These are phyloP conservation scores for Rapana venosa DNA, from an alignment of 2,888 invertebrate species.

Conservation along the genomic window DNA sequence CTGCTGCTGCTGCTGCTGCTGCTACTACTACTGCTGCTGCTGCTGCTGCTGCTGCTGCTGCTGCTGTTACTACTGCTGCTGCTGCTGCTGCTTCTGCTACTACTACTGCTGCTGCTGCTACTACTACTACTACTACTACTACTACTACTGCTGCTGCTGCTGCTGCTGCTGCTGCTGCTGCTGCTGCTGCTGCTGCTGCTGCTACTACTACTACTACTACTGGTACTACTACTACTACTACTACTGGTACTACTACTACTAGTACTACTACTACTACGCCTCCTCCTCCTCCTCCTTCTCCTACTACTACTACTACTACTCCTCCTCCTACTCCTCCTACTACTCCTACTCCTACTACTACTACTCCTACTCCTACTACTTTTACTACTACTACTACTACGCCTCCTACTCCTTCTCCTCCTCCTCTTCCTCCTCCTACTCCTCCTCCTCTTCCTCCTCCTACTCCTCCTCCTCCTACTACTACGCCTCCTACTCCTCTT, in stretches of 20 bases:
- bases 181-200: background rate
- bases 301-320: background rate
- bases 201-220: background rate
- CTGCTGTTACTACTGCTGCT: background rate
- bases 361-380: no score
- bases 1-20: no score
- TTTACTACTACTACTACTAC: no score
- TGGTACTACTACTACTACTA: background rate
- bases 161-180: background rate
- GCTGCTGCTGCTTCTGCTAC: background rate
- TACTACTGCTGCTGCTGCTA: background rate
- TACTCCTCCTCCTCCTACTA: no score
- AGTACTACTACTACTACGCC: background rate
- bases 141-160: background rate
- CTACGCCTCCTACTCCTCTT: no score
- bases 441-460: no score
- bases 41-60: background rate
- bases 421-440: no score
- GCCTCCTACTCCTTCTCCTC: no score
- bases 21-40: no score
- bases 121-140: background rate
- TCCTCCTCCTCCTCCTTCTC: background rate
- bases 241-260: background rate
- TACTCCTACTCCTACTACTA: no score
- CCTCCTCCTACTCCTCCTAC: no score